phyloP scores from a whole-genome alignment of 2,113 vertebrate species.

The Oenanthe oenanthe region DNA sequence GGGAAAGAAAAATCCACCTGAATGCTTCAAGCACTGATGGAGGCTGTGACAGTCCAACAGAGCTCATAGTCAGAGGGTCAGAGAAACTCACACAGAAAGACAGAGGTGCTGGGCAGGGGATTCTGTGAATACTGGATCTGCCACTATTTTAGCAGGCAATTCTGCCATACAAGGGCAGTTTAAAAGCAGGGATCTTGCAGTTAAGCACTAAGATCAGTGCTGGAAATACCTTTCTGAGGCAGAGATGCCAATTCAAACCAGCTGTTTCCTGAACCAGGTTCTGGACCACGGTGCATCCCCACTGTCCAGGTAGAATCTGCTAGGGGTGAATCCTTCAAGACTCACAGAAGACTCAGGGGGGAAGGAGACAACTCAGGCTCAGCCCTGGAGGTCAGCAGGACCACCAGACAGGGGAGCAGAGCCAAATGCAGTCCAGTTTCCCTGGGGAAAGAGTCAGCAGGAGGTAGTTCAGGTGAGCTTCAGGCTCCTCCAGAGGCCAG shows the following conservation, averaged over 20 bases:
- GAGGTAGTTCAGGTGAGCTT: not conserved
- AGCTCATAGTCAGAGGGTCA: not conserved
- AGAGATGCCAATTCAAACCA: not conserved
- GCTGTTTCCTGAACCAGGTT: not conserved
- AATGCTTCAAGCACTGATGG: not conserved
- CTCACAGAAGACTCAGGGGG: fast-evolving
- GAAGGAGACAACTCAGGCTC: not conserved
- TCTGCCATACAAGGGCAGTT: not conserved
- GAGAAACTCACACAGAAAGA: not conserved
- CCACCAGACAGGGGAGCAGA: not conserved
- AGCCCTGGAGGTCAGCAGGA: not conserved
- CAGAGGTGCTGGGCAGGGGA: not conserved
- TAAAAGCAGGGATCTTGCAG: not conserved
- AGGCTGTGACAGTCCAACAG: not conserved
- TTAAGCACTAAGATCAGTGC: not conserved
- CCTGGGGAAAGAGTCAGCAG: not conserved
- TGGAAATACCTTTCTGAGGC: not conserved
- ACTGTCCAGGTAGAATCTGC: not conserved
- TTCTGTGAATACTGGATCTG: too few species aligned
- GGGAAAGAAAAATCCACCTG: not conserved
- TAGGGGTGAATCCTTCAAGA: not conserved
- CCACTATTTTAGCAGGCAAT: not conserved
- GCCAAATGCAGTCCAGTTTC: not conserved
- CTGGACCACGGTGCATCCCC: too few species aligned
- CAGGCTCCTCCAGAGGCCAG: not conserved